Evolutionary conservation across 2,113 vertebrate species (phyloP).

Genomic region (Aegithalos caudatus): DNA sequence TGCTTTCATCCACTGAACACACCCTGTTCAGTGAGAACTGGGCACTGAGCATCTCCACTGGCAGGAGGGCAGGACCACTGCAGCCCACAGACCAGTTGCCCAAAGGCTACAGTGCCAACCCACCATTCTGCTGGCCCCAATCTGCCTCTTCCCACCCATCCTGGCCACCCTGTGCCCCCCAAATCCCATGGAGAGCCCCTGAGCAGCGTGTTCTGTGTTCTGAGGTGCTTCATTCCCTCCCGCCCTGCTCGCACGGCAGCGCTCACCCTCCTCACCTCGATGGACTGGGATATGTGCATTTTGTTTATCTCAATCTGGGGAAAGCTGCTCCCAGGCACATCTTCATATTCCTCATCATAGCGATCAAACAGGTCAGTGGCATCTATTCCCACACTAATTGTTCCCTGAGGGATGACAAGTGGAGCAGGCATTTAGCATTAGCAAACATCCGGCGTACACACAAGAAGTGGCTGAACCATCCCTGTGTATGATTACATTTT

Average conservation of each 20-base stretch:
- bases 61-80: background rate
- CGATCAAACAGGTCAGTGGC: slow-evolving; percentile 97
- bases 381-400: slow-evolving; percentile 94
- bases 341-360: slow-evolving; percentile 95
- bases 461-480: background rate
- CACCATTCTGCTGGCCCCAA: background rate
- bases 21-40: rapidly evolving
- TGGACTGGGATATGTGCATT: slow-evolving; percentile 99
- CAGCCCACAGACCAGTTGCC: background rate
- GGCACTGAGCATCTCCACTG: background rate
- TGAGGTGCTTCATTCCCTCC: background rate
- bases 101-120: background rate
- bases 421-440: background rate
- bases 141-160: background rate
- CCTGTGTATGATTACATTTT: rapidly evolving
- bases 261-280: slow-evolving; percentile 80
- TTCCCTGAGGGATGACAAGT: slow-evolving; percentile 79
- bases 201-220: background rate
- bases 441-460: rapidly evolving
- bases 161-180: background rate
- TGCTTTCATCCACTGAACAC: background rate
- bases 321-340: slow-evolving; percentile 78
- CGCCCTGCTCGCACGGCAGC: rapidly evolving
- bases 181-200: background rate
- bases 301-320: slow-evolving; percentile 96